These are phyloP conservation scores for Oryzias javanicus DNA, from an alignment of 2,113 vertebrate species.

Conservation along the genomic window DNA sequence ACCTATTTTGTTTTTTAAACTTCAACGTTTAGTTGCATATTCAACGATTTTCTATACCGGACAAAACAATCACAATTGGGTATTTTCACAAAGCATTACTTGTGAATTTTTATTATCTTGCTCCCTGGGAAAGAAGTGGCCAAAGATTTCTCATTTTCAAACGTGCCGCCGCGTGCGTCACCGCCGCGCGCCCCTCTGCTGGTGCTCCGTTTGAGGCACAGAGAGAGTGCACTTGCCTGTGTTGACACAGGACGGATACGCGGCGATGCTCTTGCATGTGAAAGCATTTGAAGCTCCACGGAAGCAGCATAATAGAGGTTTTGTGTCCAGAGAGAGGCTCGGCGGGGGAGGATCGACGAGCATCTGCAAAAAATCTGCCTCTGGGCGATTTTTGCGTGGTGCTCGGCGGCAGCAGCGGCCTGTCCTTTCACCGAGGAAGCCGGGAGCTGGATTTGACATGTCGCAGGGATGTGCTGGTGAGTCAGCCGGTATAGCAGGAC, in stretches of 20 bases:
- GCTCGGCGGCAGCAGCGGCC: constrained; percentile 46
- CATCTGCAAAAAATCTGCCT: constrained; percentile 4
- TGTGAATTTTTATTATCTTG: no score
- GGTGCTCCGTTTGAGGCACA: no score
- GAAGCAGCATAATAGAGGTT: constrained; percentile 29
- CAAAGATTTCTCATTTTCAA: constrained; percentile 18
- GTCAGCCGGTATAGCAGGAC: constrained; percentile 32
- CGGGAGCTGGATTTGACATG: constrained; percentile 66
- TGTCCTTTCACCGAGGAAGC: constrained; percentile 48
- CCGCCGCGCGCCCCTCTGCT: not conserved
- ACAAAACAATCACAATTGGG: no score
- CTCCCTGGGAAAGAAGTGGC: not conserved
- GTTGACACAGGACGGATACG: constrained; percentile 48
- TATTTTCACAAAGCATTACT: no score
- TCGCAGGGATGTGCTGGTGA: constrained; percentile 65
- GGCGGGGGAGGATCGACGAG: constrained; percentile 7
- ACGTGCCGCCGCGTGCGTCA: constrained; percentile 52
- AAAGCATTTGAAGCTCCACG: constrained; percentile 30
- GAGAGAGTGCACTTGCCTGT: constrained; percentile 38
- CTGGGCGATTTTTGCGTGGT: constrained; percentile 1
- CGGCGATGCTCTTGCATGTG: constrained; percentile 49
- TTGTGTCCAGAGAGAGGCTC: constrained; percentile 16
- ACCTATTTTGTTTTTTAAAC: no score
- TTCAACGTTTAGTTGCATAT: no score
- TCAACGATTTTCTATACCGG: no score